phyloP scores from a whole-genome alignment of 2,888 invertebrate genomes.

The Chrysolina haemoptera region DNA sequence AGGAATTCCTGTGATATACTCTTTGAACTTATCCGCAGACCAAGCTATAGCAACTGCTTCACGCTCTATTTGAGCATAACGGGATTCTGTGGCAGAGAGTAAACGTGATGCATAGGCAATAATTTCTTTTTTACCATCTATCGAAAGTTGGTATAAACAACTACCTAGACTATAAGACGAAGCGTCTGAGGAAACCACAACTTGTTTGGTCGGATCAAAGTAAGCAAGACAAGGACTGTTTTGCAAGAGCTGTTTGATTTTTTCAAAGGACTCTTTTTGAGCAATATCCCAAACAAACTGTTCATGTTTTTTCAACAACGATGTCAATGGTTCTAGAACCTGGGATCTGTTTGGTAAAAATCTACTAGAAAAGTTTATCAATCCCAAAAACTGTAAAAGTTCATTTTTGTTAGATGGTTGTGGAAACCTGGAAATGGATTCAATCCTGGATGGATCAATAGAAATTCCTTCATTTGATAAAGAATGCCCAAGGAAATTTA shows the following conservation, averaged over 20 bases:
- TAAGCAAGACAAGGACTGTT: slow-evolving; percentile 29
- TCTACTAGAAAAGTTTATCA: slow-evolving; percentile 37
- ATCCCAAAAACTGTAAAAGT: slow-evolving; percentile 20
- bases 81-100: slow-evolving; percentile 18
- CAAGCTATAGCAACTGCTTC: slow-evolving; percentile 45
- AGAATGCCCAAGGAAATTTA: slow-evolving; percentile 55
- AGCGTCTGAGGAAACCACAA: slow-evolving; percentile 29
- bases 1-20: slow-evolving; percentile 35
- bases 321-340: slow-evolving; percentile 21
- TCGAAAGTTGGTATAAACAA: slow-evolving; percentile 18
- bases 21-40: slow-evolving; percentile 56
- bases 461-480: slow-evolving; percentile 50
- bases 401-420: slow-evolving; percentile 50
- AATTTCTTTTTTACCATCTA: slow-evolving; percentile 24
- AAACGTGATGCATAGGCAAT: slow-evolving; percentile 39
- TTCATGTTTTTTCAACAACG: neutral
- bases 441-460: slow-evolving; percentile 45
- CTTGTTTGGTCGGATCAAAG: slow-evolving; percentile 28
- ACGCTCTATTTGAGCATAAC: slow-evolving; percentile 26
- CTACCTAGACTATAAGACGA: slow-evolving; percentile 34
- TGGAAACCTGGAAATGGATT: slow-evolving; percentile 48
- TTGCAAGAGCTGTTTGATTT: slow-evolving; percentile 33
- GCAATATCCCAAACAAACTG: slow-evolving; percentile 20
- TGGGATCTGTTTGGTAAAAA: slow-evolving; percentile 18
- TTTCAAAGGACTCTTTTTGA: slow-evolving; percentile 28